These are phyloP conservation scores for Psittacula derbiana DNA, from an alignment of 2,797 vertebrate genomes.

Conservation along the genomic window DNA sequence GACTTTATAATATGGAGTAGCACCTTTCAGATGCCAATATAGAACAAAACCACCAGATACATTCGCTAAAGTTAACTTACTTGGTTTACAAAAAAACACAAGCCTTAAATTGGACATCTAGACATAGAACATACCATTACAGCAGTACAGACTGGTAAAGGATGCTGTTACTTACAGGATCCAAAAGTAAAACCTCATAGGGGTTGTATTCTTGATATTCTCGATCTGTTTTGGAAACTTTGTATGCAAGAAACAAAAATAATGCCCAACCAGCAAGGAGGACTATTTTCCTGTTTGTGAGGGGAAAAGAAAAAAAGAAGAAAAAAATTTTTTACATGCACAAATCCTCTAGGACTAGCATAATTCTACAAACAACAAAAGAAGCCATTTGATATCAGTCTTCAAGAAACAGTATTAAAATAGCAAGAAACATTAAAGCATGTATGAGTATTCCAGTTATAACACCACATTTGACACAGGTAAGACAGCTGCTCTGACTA, in stretches of 20 bases:
- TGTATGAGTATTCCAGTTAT: background rate
- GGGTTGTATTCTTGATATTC: conserved; percentile 99
- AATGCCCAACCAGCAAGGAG: conserved; percentile 95
- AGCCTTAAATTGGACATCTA: background rate
- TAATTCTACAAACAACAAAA: background rate
- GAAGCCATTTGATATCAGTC: background rate
- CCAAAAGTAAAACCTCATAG: conserved; percentile 94
- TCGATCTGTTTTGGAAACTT: conserved; percentile 96
- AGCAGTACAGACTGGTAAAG: background rate
- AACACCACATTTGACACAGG: background rate
- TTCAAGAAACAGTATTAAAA: background rate
- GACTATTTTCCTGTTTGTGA: conserved; percentile 86
- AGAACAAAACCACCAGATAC: background rate
- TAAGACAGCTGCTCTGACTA: background rate
- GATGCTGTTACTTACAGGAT: conserved; percentile 85
- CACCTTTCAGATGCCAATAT: background rate
- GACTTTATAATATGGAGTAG: background rate
- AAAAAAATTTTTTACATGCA: background rate
- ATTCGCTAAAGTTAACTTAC: background rate
- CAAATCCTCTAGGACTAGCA: background rate
- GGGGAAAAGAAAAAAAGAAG: background rate
- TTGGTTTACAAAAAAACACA: background rate
- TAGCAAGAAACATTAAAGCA: background rate
- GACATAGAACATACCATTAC: background rate
- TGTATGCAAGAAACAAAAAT: conserved; percentile 95